Evolutionary conservation across 37 sponge, comb jelly and placozoan genomes (phyloP).

Genomic region (Ianthella basta): DNA sequence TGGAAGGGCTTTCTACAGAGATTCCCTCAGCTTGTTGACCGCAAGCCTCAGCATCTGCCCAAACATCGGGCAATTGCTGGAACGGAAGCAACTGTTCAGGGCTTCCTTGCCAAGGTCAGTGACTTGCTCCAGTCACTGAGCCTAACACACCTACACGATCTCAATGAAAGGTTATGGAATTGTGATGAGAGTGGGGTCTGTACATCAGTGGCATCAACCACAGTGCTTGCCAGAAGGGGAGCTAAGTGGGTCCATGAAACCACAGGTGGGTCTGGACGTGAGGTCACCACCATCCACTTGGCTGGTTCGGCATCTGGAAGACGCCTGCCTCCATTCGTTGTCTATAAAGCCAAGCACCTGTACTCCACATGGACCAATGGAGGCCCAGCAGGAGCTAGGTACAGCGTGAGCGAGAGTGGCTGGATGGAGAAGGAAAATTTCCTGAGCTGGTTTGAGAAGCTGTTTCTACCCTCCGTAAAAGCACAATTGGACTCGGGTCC

Average conservation of each 20-base stretch:
- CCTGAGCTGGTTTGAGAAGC: slow-evolving; percentile 51
- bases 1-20: slow-evolving; percentile 12
- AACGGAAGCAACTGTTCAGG: too few species aligned
- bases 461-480: slow-evolving; percentile 44
- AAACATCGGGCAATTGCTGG: not conserved
- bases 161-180: not conserved
- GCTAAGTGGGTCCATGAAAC: slow-evolving; percentile 55
- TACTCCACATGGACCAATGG: slow-evolving; percentile 43
- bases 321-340: slow-evolving; percentile 56
- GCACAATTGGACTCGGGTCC: slow-evolving; percentile 1
- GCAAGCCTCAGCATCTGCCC: slow-evolving; percentile 19
- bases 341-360: slow-evolving; percentile 68
- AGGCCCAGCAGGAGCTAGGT: slow-evolving; percentile 55
- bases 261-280: slow-evolving; percentile 52
- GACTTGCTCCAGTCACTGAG: too few species aligned
- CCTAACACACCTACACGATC: too few species aligned
- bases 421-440: slow-evolving; percentile 68
- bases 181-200: too few species aligned
- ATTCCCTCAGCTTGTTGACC: not conserved
- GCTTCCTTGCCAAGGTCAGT: too few species aligned
- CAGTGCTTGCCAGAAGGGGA: slow-evolving; percentile 37
- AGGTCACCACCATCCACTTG: slow-evolving; percentile 48
- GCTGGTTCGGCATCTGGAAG: slow-evolving; percentile 48
- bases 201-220: slow-evolving; percentile 34
- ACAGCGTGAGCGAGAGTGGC: slow-evolving; percentile 48